Conservation (phyloP, 2,888 invertebrate genomes). For the Lumbricus terrestris region DNA sequence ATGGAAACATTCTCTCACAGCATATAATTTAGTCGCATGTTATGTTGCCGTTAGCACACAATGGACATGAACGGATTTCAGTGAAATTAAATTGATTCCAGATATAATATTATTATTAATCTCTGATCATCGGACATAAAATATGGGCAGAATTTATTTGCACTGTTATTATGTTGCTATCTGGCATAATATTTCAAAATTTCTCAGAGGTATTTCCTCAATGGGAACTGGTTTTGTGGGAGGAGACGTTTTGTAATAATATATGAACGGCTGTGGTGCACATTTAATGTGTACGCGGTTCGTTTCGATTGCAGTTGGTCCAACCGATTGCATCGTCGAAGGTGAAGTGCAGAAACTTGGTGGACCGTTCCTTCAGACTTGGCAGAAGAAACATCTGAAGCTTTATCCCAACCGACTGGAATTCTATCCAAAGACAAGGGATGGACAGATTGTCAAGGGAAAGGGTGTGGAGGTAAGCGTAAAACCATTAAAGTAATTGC, state of each 20-base stretch:
- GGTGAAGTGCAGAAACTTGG: constrained; percentile 98
- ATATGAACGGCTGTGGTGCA: too few relatives aligned
- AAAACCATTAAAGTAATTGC: background rate
- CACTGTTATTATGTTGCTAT: background rate
- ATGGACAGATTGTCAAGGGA: constrained; percentile 56
- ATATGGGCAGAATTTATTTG: background rate
- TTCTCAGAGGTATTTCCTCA: background rate
- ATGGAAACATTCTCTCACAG: too few relatives aligned
- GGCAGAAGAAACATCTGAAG: constrained; percentile 97
- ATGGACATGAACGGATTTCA: background rate
- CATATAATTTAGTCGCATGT: too few relatives aligned
- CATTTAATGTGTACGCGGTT: background rate
- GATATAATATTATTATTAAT: background rate
- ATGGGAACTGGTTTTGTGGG: background rate
- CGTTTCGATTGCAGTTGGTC: constrained; percentile 46
- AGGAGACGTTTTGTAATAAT: background rate
- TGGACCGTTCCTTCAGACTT: constrained; percentile 96
- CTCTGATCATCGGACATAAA: background rate
- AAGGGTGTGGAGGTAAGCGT: constrained; percentile 58
- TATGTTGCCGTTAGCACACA: background rate
- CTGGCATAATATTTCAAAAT: background rate
- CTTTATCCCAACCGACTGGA: constrained; percentile 74
- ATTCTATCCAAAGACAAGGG: constrained; percentile 70
- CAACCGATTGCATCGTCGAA: constrained; percentile 95
- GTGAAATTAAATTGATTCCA: background rate